Conservation (phyloP, 2,797 vertebrate species). For the Syngnathus rostellatus region DNA sequence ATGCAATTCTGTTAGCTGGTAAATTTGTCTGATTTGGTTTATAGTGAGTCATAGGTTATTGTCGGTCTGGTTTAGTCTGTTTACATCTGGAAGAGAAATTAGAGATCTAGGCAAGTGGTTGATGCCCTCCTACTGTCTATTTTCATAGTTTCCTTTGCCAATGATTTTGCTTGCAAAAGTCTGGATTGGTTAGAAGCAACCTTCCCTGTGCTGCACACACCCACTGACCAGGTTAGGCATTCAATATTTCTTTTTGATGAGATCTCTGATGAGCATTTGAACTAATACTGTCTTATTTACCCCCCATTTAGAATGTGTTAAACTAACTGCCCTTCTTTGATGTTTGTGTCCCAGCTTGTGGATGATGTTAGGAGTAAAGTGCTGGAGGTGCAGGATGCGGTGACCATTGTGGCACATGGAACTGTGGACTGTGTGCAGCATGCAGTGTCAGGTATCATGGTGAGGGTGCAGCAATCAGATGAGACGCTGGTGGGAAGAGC, state of each 20-base stretch:
- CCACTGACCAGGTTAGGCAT: constrained; percentile 69
- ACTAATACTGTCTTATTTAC: too few relatives aligned
- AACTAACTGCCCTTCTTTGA: neutral
- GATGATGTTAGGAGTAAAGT: constrained; percentile 70
- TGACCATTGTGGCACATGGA: constrained; percentile 30
- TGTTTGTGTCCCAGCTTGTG: constrained; percentile 61
- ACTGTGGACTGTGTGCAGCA: constrained; percentile 2
- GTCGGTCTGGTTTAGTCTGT: too few relatives aligned
- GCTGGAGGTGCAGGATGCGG: constrained; percentile 65
- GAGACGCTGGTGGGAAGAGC: constrained; percentile 49
- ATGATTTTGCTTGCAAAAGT: constrained; percentile 80
- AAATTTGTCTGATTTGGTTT: too few relatives aligned
- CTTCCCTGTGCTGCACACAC: constrained; percentile 78
- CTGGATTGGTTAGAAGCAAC: constrained; percentile 83
- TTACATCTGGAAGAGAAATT: neutral
- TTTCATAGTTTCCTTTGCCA: constrained; percentile 76
- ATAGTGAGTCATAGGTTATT: too few relatives aligned
- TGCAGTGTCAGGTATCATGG: neutral
- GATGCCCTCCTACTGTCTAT: neutral
- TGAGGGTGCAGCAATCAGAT: constrained; percentile 49
- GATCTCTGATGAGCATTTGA: too few relatives aligned
- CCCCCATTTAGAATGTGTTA: neutral
- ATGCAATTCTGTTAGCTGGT: too few relatives aligned
- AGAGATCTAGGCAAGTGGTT: neutral
- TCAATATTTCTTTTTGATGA: too few relatives aligned